Conservation (phyloP, 1,140 invertebrate genomes). For the Augochlora pura region DNA sequence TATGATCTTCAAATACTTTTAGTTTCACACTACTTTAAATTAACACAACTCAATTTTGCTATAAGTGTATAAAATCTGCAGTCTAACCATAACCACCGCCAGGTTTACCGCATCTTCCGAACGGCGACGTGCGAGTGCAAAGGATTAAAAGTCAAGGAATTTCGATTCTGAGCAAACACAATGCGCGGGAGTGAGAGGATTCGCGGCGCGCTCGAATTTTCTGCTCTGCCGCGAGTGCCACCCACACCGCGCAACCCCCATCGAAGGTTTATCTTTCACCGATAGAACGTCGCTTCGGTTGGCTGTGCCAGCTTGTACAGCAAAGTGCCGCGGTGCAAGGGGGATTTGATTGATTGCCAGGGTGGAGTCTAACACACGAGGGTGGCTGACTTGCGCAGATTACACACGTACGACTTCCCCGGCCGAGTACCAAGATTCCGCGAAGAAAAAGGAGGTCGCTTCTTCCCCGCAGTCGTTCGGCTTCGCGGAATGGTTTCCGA, state of each 20-base stretch:
- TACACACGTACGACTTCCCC: slow-evolving; percentile 50
- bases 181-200: background rate
- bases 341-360: slow-evolving; percentile 73
- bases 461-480: slow-evolving; percentile 15
- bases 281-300: slow-evolving; percentile 57
- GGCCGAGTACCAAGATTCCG: slow-evolving; percentile 35
- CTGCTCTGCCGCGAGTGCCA: slow-evolving; percentile 29
- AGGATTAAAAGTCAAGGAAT: too few relatives aligned
- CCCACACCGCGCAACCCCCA: slow-evolving; percentile 5
- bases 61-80: too few relatives aligned
- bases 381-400: slow-evolving; percentile 67
- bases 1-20: too few relatives aligned
- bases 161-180: too few relatives aligned
- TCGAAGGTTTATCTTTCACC: slow-evolving; percentile 51
- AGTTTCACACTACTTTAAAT: too few relatives aligned
- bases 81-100: too few relatives aligned
- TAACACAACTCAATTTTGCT: too few relatives aligned
- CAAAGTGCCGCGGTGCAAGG: slow-evolving; percentile 8
- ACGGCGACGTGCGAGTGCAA: too few relatives aligned
- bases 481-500: slow-evolving; percentile 24
- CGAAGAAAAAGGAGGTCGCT: slow-evolving; percentile 42
- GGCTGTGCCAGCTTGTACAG: slow-evolving; percentile 34
- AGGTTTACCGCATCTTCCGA: too few relatives aligned
- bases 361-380: slow-evolving; percentile 73
- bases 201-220: slow-evolving; percentile 21